Percentiles rank a stretch among this genome's conserved stretches.
Evolutionary conservation across 2,797 vertebrate genomes (phyloP).

Genomic region (Hoplostethus mediterraneus): DNA sequence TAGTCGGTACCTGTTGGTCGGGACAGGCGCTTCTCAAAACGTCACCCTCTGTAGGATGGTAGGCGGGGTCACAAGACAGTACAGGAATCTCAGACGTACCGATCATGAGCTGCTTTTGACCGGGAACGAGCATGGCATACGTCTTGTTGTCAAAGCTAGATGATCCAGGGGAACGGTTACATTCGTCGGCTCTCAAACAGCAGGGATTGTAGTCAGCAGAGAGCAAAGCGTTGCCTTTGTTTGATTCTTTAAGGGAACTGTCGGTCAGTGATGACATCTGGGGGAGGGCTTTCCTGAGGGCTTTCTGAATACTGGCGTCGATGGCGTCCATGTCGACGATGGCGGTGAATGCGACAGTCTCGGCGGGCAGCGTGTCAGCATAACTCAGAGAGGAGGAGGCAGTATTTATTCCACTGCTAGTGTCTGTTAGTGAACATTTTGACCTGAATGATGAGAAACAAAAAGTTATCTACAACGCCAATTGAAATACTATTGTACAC

Average conservation of each 20-base stretch:
- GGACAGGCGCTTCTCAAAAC: not conserved
- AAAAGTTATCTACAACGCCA: not conserved
- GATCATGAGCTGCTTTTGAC: accelerated
- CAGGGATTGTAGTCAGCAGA: not conserved
- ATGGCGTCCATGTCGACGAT: not conserved
- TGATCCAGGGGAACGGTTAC: conserved; percentile 1
- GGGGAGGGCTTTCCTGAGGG: conserved; percentile 30
- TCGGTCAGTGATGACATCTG: not conserved
- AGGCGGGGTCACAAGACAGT: conserved; percentile 26
- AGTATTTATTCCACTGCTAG: conserved; percentile 42
- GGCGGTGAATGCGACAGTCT: not conserved
- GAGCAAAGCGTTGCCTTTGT: not conserved
- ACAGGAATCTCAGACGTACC: not conserved
- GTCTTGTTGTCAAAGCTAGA: conserved; percentile 43
- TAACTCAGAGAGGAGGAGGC: conserved; percentile 54
- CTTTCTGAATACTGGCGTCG: conserved; percentile 13
- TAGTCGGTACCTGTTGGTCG: conserved; percentile 16
- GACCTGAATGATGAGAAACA: conserved; percentile 53
- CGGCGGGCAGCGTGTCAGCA: conserved; percentile 34
- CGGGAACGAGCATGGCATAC: conserved; percentile 39
- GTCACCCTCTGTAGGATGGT: conserved; percentile 1
- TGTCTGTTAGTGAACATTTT: conserved; percentile 18
- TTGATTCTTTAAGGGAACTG: not conserved
- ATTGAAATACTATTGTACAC: not conserved
- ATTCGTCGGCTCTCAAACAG: not conserved